Evolutionary conservation across 2,113 vertebrate species (phyloP).

Genomic region (Campylomormyrus numenius): DNA sequence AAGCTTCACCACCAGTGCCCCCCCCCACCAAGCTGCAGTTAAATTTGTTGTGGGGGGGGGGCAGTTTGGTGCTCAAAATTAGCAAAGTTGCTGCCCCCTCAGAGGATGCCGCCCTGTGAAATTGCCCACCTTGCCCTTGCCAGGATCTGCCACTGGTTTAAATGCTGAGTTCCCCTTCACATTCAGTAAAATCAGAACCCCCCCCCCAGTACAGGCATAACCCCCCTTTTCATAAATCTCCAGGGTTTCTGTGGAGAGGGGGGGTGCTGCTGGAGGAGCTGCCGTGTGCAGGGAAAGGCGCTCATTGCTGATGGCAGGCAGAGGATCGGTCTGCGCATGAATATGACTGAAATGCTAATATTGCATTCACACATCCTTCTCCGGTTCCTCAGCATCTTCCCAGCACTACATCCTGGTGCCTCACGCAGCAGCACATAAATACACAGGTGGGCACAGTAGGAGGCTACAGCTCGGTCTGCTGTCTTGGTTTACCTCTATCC

Average conservation of each 20-base stretch:
- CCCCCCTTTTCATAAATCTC: not conserved
- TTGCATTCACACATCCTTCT: not conserved
- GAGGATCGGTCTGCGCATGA: not conserved
- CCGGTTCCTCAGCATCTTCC: not conserved
- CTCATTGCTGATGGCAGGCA: not conserved
- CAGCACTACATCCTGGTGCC: not conserved
- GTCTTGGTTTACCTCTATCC: not conserved
- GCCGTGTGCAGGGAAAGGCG: not conserved
- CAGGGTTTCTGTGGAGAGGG: not conserved
- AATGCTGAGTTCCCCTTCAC: not conserved
- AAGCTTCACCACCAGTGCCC: not conserved
- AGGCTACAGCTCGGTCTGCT: not conserved
- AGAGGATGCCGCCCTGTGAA: not conserved
- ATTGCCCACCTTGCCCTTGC: not conserved
- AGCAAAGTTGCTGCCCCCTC: not conserved
- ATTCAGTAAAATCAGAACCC: not conserved
- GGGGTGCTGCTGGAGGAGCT: not conserved
- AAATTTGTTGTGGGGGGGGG: not conserved
- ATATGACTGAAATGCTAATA: not conserved
- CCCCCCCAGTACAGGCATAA: not conserved
- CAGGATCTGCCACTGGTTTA: not conserved
- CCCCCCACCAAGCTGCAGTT: not conserved
- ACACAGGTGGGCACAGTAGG: not conserved
- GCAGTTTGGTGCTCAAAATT: not conserved
- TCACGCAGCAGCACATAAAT: not conserved